Evolutionary conservation across 2,888 invertebrate species (phyloP), one percentile per base, ranked within the genome.

Genomic region (Epistrophella euchroma): DNA sequence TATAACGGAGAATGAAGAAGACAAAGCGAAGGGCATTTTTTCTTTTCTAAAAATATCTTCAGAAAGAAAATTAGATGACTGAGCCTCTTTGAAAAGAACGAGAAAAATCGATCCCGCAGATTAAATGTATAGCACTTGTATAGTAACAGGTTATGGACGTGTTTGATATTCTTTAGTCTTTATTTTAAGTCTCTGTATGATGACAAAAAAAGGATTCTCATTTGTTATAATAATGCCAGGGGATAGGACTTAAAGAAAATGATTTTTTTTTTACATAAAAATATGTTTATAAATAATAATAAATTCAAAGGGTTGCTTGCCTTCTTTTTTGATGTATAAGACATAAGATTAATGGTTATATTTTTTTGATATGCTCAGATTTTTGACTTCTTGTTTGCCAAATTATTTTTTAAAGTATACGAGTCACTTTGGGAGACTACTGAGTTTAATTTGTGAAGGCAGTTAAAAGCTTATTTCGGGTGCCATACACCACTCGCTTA

Each of bases 31-130:
- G 32, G 37, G 22, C 17, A 50, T 50, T 50, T 37, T 25, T 45
- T 28, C 13, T 50, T 11, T 35, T 37, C 68, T 68, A 68, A 68
- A 68, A 52, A 68, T 68, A 68, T 68, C 50, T 37, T 52, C 1
- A 52, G 25, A 15, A 68, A 52, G 37, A 6, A 52, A 52, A 52
- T 68, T n/a, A 52, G 37, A 68, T 37, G 35, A 52, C 22, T 37
- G 52, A 40, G 32, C 11, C 15, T 66, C n/a, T 62, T 58, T 62
- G 43, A 43, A 6, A 43, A 25, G 32, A 35, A 4, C 13, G 10
- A 47, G n/a, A 10, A 47, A 32, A 32, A 11, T 22, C 32, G 17
- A 28, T 19, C 28, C 6, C 13, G n/a, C n/a, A 32, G 45, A 47
- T 66, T 45, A 28, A 45, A 64, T 66, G 19, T 28, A 35, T 35